Evolutionary conservation across 2,113 vertebrate genomes (phyloP), one percentile per base, ranked within the genome.

Genomic region (Cariama cristata): DNA sequence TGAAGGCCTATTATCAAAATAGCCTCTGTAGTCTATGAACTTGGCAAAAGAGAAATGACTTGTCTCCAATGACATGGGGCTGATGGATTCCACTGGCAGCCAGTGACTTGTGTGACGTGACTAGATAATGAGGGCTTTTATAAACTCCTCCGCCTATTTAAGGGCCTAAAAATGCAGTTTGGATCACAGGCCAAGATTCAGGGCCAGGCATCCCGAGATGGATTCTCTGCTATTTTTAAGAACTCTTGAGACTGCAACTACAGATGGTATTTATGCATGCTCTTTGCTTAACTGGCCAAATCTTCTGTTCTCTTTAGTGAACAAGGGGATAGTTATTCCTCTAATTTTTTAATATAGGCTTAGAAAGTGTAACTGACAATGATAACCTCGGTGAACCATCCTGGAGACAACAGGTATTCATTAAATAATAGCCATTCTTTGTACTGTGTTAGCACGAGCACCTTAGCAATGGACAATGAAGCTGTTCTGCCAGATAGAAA

Each of bases 351-450:
- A 88, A 91, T 90, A 12, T 73, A 40, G 53, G 56, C 52, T 90
- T 76, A 94, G 84, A 64, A 93, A 93, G 88, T 66, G 59, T 89
- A 79, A 49, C 49, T 58, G 74, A 35, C 66, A 93, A 24, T 64
- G 56, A 85, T 93, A 96, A 94, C 69, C 74, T 87, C 56, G 60
- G 66, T 72, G 93, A 94, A 82, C 62, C 53, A 60, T 89, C 74
- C 74, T 72, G 45, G 90, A 85, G 81, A 88, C 0, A 12, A 68
- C 55, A 75, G 66, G 40, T 82, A 53, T 86, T 93, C 87, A 90
- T 96, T 93, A 94, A 96, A 94, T 95, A 91, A 91, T 91, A 96
- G 84, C 69, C 10, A 30, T 42, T 87, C 68, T 96, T 93, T 91
- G 91, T 86, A 93, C 71, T 60, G 71, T 66, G 64, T 90, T 94